Evolutionary conservation across 2,797 vertebrate genomes (phyloP).

Genomic region (Sardinella longiceps): DNA sequence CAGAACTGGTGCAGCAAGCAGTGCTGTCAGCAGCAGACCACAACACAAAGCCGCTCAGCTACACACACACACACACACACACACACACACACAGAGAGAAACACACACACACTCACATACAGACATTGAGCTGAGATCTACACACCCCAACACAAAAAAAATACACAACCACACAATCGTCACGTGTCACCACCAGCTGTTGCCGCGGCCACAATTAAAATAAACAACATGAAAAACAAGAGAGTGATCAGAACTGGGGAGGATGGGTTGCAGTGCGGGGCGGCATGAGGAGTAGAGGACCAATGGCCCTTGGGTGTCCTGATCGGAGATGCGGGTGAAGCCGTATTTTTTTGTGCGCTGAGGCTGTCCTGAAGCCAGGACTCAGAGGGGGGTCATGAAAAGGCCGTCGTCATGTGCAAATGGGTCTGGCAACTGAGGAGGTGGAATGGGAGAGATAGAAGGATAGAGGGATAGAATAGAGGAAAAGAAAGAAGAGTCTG

Average conservation of each 20-base stretch:
- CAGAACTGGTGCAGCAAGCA: slow-evolving; percentile 76
- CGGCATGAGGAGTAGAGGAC: background rate
- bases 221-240: slow-evolving; percentile 64
- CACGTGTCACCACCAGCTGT: slow-evolving; percentile 79
- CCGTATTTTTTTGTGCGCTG: slow-evolving; percentile 56
- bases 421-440: slow-evolving; percentile 48
- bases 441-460: background rate
- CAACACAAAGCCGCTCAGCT: slow-evolving; percentile 64
- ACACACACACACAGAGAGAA: background rate
- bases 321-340: slow-evolving; percentile 60
- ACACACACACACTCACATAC: slow-evolving; percentile 56
- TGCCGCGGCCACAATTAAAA: slow-evolving; percentile 71
- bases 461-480: background rate
- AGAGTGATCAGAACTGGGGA: slow-evolving; percentile 55
- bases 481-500: slow-evolving; percentile 49
- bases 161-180: slow-evolving; percentile 49
- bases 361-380: slow-evolving; percentile 57
- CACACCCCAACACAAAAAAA: slow-evolving; percentile 46
- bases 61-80: slow-evolving; percentile 47
- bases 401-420: slow-evolving; percentile 52
- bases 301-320: slow-evolving; percentile 54
- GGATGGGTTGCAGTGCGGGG: background rate
- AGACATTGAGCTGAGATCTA: slow-evolving; percentile 56
- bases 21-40: slow-evolving; percentile 78
- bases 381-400: slow-evolving; percentile 63